Evolutionary conservation across 1,140 invertebrate species (phyloP), one percentile per base, ranked within the genome.

Genomic region (Cydia amplana): DNA sequence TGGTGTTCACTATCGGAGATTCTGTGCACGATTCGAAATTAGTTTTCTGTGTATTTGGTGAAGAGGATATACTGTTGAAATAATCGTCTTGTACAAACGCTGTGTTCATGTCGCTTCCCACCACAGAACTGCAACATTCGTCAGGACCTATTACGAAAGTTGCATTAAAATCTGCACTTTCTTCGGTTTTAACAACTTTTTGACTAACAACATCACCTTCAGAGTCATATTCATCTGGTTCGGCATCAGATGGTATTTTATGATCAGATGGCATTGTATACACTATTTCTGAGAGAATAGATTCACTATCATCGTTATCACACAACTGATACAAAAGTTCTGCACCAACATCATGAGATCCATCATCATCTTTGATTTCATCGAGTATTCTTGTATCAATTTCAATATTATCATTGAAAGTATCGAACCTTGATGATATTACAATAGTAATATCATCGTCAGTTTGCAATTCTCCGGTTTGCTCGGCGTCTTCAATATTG

Each of bases 41-140:
- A n/a, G 80, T 77, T 20, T 36, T 74, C 63, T 76, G 65, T 7
- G 28, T 73, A 9, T 76, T 75, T 4, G 85, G 82, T 1, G 86
- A 82, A 1, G 82, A 86, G 4, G 82, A 87, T 74, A 78, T 80
- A 60, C 77, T 82, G 49, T 76, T 80, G 2, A 77, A 72, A 55
- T 81, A 78, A 7, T 67, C 60, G 36, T 79, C 78, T 77, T 87
- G 85, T 10, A 90, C 72, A 40, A 92, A 92, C 1, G 87, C 90
- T 46, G 83, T 88, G 55, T 92, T 89, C 83, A 91, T 84, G 18
- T 82, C 75, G 72, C 82, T 79, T 67, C 20, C 32, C 0, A 36
- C 2, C 14, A 32, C 10, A 9, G 25, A 14, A 32, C n/a, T 70
- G n/a, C 65, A n/a, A 10, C 36, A 36, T 4, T 74, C 76, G 43